phyloP scores from a whole-genome alignment of 2,888 invertebrate species.

The Calliphora vomitoria region DNA sequence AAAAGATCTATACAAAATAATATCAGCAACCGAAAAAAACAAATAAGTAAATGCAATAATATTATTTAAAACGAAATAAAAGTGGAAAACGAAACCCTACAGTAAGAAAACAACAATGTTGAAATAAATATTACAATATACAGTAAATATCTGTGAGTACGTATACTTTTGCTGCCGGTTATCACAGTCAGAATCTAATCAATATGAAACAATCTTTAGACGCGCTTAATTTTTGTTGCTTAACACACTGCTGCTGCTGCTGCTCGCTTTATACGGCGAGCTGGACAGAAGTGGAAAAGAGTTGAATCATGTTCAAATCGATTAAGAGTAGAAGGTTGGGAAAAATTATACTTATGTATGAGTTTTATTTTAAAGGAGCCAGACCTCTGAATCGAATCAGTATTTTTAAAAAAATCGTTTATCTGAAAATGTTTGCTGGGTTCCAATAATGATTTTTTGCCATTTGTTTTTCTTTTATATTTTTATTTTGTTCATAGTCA shows the following conservation, averaged over 20 bases:
- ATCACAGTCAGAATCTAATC: constrained; percentile 76
- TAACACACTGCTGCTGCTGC: constrained; percentile 33
- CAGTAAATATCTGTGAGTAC: neutral
- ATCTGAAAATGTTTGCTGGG: too few species aligned
- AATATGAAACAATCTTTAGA: constrained; percentile 69
- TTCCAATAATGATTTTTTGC: too few species aligned
- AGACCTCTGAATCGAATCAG: too few species aligned
- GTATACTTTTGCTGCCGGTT: constrained; percentile 35
- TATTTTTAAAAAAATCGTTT: too few species aligned
- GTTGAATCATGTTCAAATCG: neutral
- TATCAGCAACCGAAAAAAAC: constrained; percentile 54
- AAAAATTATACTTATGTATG: too few species aligned
- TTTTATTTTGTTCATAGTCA: too few species aligned
- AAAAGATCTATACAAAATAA: constrained; percentile 67
- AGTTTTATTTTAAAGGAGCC: too few species aligned
- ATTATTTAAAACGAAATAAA: constrained; percentile 56
- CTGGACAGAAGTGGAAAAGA: constrained; percentile 8
- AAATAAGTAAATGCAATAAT: constrained; percentile 50
- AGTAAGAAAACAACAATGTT: constrained; percentile 47
- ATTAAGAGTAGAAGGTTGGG: too few species aligned
- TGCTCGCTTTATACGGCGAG: too few species aligned
- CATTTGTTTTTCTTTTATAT: too few species aligned
- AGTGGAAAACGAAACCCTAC: constrained; percentile 63
- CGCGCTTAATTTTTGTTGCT: constrained; percentile 61
- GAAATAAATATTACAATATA: constrained; percentile 58